phyloP scores from a whole-genome alignment of 2,888 invertebrate genomes.

The Amphiduros pacificus region DNA sequence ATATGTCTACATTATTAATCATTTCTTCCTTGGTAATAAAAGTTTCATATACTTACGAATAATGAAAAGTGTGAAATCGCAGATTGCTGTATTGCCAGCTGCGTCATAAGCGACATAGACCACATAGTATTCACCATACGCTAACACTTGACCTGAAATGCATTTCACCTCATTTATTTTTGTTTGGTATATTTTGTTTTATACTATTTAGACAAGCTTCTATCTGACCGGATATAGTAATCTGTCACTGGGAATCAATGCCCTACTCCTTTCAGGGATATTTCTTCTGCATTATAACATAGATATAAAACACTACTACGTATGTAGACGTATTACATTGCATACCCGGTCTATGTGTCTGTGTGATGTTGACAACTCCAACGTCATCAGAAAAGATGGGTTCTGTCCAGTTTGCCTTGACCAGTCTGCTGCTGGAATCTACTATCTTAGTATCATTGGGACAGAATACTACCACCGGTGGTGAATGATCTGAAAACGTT shows the following conservation, averaged over 20 bases:
- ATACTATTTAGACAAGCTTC: too few relatives aligned
- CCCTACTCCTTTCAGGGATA: too few relatives aligned
- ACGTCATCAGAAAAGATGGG: conserved; percentile 20
- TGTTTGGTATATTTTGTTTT: too few relatives aligned
- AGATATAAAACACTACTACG: too few relatives aligned
- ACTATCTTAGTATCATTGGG: conserved; percentile 33
- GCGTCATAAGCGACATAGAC: conserved; percentile 87
- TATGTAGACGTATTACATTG: too few relatives aligned
- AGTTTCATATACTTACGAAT: conserved; percentile 39
- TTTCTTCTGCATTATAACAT: too few relatives aligned
- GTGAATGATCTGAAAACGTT: conserved; percentile 35
- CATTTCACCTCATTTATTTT: too few relatives aligned
- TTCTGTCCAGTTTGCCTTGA: conserved; percentile 16
- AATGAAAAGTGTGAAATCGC: conserved; percentile 91
- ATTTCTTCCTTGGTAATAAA: too few relatives aligned
- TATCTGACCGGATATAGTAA: too few relatives aligned
- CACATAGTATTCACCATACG: conserved; percentile 43
- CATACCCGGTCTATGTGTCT: conserved; percentile 19
- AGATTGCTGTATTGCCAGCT: conserved; percentile 95
- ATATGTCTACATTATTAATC: too few relatives aligned
- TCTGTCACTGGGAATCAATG: too few relatives aligned
- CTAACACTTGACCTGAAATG: conserved; percentile 41
- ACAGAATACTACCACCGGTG: conserved; percentile 39
- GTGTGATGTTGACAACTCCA: conserved; percentile 16
- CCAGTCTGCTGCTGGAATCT: conserved; percentile 9